Evolutionary conservation across 2,113 vertebrate species (phyloP).

Genomic region (Amphiprion ocellaris): DNA sequence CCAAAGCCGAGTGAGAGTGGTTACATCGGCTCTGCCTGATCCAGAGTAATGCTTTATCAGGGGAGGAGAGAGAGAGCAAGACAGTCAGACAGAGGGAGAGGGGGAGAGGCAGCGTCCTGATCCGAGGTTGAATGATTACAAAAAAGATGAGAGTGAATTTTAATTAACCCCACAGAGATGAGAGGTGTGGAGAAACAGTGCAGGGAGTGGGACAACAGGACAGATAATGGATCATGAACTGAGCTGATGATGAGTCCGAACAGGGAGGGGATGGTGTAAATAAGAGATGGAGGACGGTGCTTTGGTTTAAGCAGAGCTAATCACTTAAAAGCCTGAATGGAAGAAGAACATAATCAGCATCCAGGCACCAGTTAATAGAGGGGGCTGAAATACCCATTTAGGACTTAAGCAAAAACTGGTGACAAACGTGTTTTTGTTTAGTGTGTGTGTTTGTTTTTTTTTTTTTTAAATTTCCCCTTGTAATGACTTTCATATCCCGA

Average conservation of each 20-base stretch:
- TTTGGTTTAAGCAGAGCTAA: conserved; percentile 62
- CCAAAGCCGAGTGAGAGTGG: conserved; percentile 63
- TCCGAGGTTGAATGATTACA: conserved; percentile 35
- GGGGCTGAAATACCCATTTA: conserved; percentile 27
- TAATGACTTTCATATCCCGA: too few relatives aligned
- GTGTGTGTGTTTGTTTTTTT: too few relatives aligned
- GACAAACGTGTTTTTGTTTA: neutral
- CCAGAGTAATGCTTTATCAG: conserved; percentile 52
- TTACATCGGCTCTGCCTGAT: conserved; percentile 54
- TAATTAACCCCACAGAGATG: conserved; percentile 23
- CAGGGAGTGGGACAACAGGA: neutral
- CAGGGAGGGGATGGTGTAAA: conserved; percentile 50
- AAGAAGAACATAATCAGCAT: conserved; percentile 75
- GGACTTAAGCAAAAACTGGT: neutral
- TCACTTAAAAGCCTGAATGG: conserved; percentile 73
- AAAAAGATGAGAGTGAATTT: conserved; percentile 34
- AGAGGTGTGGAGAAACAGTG: conserved; percentile 12
- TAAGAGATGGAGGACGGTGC: conserved; percentile 48
- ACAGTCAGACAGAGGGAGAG: conserved; percentile 3
- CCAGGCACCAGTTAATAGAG: conserved; percentile 52
- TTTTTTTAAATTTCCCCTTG: too few relatives aligned
- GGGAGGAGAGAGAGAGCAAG: conserved; percentile 6
- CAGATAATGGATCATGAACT: conserved; percentile 51
- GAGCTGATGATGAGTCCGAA: conserved; percentile 47
- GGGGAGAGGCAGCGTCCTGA: neutral